phyloP scores from a whole-genome alignment of 2,888 invertebrate genomes.

The Sinhomidia bicolor region DNA sequence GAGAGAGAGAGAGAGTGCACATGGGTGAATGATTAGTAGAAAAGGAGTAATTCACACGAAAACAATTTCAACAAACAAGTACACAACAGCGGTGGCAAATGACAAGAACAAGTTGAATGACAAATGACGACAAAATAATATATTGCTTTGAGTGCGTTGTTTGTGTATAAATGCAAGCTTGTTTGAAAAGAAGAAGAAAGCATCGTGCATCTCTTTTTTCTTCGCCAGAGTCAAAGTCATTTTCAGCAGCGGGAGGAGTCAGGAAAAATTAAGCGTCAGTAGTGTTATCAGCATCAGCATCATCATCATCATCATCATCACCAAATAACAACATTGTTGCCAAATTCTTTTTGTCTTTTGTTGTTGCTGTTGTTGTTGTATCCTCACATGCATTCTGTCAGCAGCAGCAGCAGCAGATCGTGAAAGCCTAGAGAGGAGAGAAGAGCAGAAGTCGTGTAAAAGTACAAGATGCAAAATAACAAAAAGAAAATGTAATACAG shows the following conservation, averaged over 20 bases:
- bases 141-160: no score
- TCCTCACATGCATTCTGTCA: not conserved
- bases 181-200: not conserved
- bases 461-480: not conserved
- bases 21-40: not conserved
- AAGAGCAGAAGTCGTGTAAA: not conserved
- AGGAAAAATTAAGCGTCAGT: slow-evolving; percentile 8
- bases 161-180: not conserved
- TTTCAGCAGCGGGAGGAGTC: slow-evolving; percentile 11
- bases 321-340: not conserved
- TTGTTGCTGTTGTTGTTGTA: no score
- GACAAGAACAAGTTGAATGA: slow-evolving; percentile 37
- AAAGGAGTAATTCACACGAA: not conserved
- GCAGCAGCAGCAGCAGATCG: slow-evolving; percentile 7
- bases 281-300: no score
- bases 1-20: not conserved
- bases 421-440: slow-evolving; percentile 45
- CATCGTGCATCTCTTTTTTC: no score
- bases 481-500: not conserved
- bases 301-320: not conserved
- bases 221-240: not conserved
- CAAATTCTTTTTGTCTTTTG: not conserved
- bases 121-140: slow-evolving; percentile 50
- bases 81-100: slow-evolving; percentile 26
- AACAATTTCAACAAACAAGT: slow-evolving; percentile 33